Evolutionary conservation across 2,113 vertebrate genomes (phyloP).

Genomic region (Narcine bancroftii): DNA sequence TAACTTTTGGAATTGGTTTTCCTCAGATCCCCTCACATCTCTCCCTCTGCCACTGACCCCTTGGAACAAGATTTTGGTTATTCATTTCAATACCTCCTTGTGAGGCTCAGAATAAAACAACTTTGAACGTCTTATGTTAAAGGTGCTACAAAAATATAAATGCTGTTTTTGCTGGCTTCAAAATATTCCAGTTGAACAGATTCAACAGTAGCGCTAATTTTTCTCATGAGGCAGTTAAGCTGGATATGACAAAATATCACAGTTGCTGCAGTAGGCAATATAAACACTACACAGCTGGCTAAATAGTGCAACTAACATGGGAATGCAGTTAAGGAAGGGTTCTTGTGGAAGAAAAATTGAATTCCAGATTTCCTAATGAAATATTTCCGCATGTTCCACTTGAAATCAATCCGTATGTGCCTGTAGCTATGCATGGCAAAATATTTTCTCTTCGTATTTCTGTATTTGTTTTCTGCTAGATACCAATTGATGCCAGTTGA

Average conservation of each 20-base stretch:
- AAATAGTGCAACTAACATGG: neutral
- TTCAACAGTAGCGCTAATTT: neutral
- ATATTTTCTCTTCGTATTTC: neutral
- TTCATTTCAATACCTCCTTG: neutral
- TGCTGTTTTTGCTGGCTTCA: neutral
- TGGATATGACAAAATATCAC: conserved; percentile 9
- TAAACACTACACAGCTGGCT: conserved; percentile 11
- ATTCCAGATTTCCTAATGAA: neutral
- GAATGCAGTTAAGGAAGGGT: neutral
- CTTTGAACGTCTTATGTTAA: neutral
- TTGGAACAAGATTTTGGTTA: neutral
- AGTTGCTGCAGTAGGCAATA: conserved; percentile 1
- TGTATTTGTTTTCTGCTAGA: neutral
- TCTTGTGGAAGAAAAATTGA: conserved; percentile 1
- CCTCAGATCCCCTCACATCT: no score
- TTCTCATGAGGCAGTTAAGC: conserved; percentile 9
- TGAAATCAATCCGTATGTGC: neutral
- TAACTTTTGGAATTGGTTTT: neutral
- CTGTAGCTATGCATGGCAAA: neutral
- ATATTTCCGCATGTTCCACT: neutral
- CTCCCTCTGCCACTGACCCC: neutral
- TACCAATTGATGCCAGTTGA: neutral
- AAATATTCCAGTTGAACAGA: neutral
- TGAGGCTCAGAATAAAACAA: neutral
- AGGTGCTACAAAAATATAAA: neutral